Base-by-base conservation (phyloP, 1,140 invertebrate genomes). In the Drosophila nigromelanica region DNA sequence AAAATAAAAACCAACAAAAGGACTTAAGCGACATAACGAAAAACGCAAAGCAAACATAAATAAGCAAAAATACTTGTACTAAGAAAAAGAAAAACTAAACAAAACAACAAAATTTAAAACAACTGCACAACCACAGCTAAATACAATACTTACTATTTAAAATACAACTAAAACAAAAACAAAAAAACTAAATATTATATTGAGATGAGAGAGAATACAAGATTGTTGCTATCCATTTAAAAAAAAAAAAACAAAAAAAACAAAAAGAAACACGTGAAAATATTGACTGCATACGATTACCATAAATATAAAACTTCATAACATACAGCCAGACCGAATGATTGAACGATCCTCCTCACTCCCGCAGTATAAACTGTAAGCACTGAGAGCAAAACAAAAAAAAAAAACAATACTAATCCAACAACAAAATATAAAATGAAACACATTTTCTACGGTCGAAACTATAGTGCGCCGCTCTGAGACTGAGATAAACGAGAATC, bases 131-230 rank as follows among this genome's bases (percentile, higher is more conserved):
- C 61, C 80, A 85, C 82, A 82, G 76, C 86, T 80, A 73, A 87
- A 61, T 58, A 66, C 62, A 79, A 71, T 63, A 66, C 73, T 75
- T 76, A 86, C 76, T 86, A 86, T 68, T 83, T 83, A 72, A 82
- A 83, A 58, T 76, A 85, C 75, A 76, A 81, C 68, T 87, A 76
- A 63, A 75, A 63, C 27, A 24, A 24, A 24, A 24, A 24, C 1
- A 72, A 63, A 69, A 73, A 67, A 18, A 47, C 63, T 60, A 78
- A 75, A 82, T 80, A 74, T 83, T 90, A 87, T 89, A 82, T 89
- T 89, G 82, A 87, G 89, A 24, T 80, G 89, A 90, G 89, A 90
- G 89, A 90, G 89, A 90, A 85, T 89, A 90, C 89, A 90, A 90
- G 89, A 90, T 90, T 90, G 89, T 90, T 90, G 89, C 89, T 90